A percentile compares a stretch with the other conserved stretches of the same genome.
Conservation (phyloP, 2,113 vertebrate species). For the Pomatostomus ruficeps region DNA sequence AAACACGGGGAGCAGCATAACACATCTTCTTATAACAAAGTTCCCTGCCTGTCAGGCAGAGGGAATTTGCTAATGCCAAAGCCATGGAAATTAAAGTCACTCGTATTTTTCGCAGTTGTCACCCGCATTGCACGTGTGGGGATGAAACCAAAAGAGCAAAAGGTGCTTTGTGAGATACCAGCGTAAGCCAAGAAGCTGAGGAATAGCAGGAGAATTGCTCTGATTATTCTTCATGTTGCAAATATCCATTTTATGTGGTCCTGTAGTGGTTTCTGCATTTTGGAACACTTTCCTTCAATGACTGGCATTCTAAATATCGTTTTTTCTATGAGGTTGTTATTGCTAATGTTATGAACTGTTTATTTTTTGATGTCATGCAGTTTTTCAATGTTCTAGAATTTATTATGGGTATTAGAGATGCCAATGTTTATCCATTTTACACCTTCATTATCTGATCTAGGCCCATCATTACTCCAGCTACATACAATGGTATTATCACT, state of each 20-base stretch:
- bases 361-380: slow-evolving; percentile 11
- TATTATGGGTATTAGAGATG: slow-evolving; percentile 39
- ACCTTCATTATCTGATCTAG: slow-evolving; percentile 49
- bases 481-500: neutral
- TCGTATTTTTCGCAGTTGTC: neutral
- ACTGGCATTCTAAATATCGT: neutral
- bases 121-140: neutral
- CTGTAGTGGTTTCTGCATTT: neutral
- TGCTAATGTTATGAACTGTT: slow-evolving; percentile 1
- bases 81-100: neutral
- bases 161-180: neutral
- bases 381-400: slow-evolving; percentile 13
- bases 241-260: neutral
- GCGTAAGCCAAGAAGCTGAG: neutral
- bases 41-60: neutral
- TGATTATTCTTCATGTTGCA: neutral
- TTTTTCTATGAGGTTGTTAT: neutral
- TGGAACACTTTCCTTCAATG: neutral
- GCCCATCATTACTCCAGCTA: neutral
- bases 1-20: neutral
- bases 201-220: neutral
- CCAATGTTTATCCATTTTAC: neutral
- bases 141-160: neutral
- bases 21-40: neutral
- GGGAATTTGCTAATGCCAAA: neutral